These are phyloP conservation scores for Drosophila parabipectinata DNA, from an alignment of 1,140 invertebrate species.

Conservation along the genomic window DNA sequence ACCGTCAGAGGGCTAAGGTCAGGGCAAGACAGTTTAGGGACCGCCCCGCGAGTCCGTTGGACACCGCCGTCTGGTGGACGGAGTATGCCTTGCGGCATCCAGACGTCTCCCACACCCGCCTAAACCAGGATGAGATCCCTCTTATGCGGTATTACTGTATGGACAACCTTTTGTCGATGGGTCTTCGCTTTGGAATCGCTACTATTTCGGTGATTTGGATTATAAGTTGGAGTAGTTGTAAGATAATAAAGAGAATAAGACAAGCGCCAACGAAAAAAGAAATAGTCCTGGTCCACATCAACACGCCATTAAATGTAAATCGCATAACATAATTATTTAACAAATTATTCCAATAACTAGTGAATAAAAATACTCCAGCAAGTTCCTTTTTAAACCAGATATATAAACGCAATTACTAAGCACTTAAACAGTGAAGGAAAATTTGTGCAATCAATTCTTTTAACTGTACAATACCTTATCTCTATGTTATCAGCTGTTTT, in stretches of 20 bases:
- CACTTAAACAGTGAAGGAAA: too few relatives aligned
- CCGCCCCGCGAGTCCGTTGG: conserved; percentile 85
- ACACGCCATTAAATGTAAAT: background rate
- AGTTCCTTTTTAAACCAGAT: too few relatives aligned
- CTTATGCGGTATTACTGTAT: conserved; percentile 41
- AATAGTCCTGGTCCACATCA: background rate
- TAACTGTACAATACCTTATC: background rate
- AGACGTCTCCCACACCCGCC: conserved; percentile 76
- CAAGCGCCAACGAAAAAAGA: background rate
- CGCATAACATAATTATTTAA: too few relatives aligned
- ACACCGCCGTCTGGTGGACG: conserved; percentile 87
- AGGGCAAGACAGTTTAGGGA: conserved; percentile 85
- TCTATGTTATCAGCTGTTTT: background rate
- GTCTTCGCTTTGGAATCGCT: conserved; percentile 18
- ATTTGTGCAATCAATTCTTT: too few relatives aligned
- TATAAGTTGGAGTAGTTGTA: conserved; percentile 2
- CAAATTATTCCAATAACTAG: too few relatives aligned
- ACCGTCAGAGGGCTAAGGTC: conserved; percentile 40
- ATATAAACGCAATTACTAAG: too few relatives aligned
- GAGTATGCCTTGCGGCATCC: conserved; percentile 85
- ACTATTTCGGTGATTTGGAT: conserved; percentile 14
- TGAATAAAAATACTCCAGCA: too few relatives aligned
- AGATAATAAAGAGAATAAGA: background rate
- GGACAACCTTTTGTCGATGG: conserved; percentile 13
- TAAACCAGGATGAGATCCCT: conserved; percentile 58